Evolutionary conservation across 2,888 invertebrate species (phyloP).

Genomic region (Boloria selene): DNA sequence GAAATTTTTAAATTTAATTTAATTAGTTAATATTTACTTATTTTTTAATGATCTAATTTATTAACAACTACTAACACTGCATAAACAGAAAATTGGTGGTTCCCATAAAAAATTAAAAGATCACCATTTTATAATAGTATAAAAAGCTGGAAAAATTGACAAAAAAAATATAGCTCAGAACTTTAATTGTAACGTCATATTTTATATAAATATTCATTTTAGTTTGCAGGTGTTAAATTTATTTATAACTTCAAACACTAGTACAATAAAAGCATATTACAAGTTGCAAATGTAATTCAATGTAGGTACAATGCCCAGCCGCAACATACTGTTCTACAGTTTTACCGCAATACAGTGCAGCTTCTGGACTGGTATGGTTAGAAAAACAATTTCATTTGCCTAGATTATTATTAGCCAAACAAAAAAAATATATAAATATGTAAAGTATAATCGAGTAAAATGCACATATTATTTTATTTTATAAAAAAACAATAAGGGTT

Average conservation of each 20-base stretch:
- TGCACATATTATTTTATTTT: too few species aligned
- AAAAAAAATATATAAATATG: background rate
- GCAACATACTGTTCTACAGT: conserved; percentile 29
- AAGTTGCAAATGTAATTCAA: conserved; percentile 35
- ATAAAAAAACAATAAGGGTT: too few species aligned
- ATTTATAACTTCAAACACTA: conserved; percentile 26
- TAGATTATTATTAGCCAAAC: background rate
- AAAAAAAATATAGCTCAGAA: conserved; percentile 7
- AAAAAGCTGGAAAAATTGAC: conserved; percentile 11
- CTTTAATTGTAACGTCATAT: conserved; percentile 1
- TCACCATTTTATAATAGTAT: conserved; percentile 8
- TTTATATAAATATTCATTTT: conserved; percentile 8
- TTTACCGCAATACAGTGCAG: conserved; percentile 32
- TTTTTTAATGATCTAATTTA: too few species aligned
- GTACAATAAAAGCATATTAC: conserved; percentile 35
- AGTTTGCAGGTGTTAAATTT: conserved; percentile 23
- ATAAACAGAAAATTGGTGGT: too few species aligned
- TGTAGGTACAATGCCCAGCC: conserved; percentile 29
- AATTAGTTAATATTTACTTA: too few species aligned
- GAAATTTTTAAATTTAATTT: too few species aligned
- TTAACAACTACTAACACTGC: too few species aligned
- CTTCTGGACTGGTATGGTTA: conserved; percentile 19
- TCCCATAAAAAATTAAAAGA: background rate
- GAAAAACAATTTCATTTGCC: conserved; percentile 1
- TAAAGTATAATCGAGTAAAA: too few species aligned